Percentiles rank a stretch among this genome's conserved stretches.
Conservation (phyloP, 2,888 invertebrate genomes). For the Orchesella flavescens region DNA sequence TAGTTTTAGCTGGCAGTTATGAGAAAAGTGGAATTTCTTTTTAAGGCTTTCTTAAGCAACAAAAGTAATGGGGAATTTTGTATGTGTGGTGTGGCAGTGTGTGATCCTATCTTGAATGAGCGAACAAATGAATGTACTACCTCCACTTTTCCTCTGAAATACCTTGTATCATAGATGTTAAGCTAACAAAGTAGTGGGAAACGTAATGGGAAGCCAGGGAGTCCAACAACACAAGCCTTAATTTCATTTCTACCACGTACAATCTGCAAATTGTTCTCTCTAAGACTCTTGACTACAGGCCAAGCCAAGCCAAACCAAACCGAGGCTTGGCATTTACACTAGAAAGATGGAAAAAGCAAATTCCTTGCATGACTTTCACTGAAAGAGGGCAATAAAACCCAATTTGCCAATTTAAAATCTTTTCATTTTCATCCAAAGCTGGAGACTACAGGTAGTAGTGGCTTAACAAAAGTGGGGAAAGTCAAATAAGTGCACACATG, state of each 20-base stretch:
- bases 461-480: neutral
- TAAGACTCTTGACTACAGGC: conserved; percentile 55
- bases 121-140: no score
- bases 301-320: conserved; percentile 35
- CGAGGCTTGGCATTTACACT: no score
- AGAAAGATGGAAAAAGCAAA: conserved; percentile 40
- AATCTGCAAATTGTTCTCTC: conserved; percentile 59
- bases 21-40: conserved; percentile 51
- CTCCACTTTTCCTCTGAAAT: no score
- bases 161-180: no score
- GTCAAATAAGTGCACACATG: conserved; percentile 1
- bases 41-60: conserved; percentile 47
- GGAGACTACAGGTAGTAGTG: conserved; percentile 35
- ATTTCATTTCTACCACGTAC: conserved; percentile 65
- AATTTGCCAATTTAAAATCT: conserved; percentile 69
- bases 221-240: conserved; percentile 57
- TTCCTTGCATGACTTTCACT: conserved; percentile 42
- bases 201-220: conserved; percentile 1
- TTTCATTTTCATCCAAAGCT: conserved; percentile 57
- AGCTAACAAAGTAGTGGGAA: neutral
- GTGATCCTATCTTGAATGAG: neutral
- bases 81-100: neutral
- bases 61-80: neutral
- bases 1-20: conserved; percentile 35
- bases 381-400: conserved; percentile 66